Base-by-base conservation (phyloP, 35 echinoderm and acorn worm species). In the Heliocidaris tuberculata region DNA sequence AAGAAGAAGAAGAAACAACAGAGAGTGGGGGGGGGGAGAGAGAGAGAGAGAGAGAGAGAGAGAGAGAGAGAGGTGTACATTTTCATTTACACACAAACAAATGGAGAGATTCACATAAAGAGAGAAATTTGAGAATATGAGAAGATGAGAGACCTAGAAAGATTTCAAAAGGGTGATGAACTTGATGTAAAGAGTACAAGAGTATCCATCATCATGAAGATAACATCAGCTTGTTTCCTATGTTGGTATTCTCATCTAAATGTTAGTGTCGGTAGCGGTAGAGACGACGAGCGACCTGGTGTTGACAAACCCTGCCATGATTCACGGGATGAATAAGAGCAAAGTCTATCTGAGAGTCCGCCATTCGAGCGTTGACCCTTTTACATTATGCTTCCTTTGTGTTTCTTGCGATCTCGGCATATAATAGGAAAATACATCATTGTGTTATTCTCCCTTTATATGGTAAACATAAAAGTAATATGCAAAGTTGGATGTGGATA, bases 251-350 rank as follows among this genome's bases (percentile, higher is more conserved):
- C 87, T 32, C 12, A 32, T 89, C 87, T 48, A 89, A 89, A 89
- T 89, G 87, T 89, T 89, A 89, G 87, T 89, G 87, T 89, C 31
- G 87, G 87, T 89, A 48, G 87, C 87, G 47, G 87, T 89, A 15
- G 87, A 7, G 11, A 89, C 47, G 87, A 47, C 65, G 65, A 78
- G 27, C 21, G 65, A 78, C 27, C 65, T 78, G 27, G 87, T 42
- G 87, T 47, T 89, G 47, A 89, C 87, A 89, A 19, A 32, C 7
- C 87, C 11, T 6, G 6, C 87, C 47, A 32, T 89, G 87, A 89
- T 32, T 89, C 87, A 89, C 47, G 31, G 8, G 87, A 47, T 89
- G 87, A 89, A 47, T 89, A 89, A 89, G 7, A 89, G 65, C 7
- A 21, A 78, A 78, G 27, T 78, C 65, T 78, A 78, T 78, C 65